Percentiles rank a stretch among this genome's conserved stretches.
Conservation (phyloP, 2,888 invertebrate species). For the Timema podura region DNA sequence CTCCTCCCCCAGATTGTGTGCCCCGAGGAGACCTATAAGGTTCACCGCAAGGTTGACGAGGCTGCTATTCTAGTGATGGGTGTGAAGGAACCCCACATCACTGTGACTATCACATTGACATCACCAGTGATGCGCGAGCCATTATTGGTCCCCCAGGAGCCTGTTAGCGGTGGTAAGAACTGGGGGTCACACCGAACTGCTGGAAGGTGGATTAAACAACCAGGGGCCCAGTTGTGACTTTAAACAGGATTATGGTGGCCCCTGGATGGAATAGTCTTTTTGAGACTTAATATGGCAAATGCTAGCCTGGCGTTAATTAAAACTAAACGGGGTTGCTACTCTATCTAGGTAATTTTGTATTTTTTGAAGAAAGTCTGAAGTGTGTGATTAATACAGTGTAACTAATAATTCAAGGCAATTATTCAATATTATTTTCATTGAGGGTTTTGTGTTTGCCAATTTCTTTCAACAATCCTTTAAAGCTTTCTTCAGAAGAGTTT, state of each 20-base stretch:
- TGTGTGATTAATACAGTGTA: too few relatives aligned
- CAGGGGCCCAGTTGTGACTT: background rate
- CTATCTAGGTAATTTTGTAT: too few relatives aligned
- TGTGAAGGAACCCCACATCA: constrained; percentile 58
- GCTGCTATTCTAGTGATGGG: constrained; percentile 82
- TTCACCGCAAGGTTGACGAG: constrained; percentile 78
- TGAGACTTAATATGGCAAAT: constrained; percentile 22
- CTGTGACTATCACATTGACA: constrained; percentile 84
- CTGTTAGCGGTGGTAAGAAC: constrained; percentile 35
- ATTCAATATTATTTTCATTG: too few relatives aligned
- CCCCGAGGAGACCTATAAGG: constrained; percentile 73
- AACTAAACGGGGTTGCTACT: too few relatives aligned
- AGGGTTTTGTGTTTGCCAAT: too few relatives aligned
- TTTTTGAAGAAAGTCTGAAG: too few relatives aligned
- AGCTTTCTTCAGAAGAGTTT: too few relatives aligned
- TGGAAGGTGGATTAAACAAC: background rate
- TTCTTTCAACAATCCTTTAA: too few relatives aligned
- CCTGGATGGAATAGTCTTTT: constrained; percentile 24
- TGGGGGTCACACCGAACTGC: too few relatives aligned
- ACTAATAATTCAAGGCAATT: too few relatives aligned
- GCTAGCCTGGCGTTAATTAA: constrained; percentile 30
- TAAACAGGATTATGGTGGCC: constrained; percentile 21
- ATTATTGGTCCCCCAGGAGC: constrained; percentile 29
- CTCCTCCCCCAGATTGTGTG: constrained; percentile 49
- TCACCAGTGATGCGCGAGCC: constrained; percentile 90